phyloP scores from a whole-genome alignment of 2,113 vertebrate species.

The Alaudala cheleensis region DNA sequence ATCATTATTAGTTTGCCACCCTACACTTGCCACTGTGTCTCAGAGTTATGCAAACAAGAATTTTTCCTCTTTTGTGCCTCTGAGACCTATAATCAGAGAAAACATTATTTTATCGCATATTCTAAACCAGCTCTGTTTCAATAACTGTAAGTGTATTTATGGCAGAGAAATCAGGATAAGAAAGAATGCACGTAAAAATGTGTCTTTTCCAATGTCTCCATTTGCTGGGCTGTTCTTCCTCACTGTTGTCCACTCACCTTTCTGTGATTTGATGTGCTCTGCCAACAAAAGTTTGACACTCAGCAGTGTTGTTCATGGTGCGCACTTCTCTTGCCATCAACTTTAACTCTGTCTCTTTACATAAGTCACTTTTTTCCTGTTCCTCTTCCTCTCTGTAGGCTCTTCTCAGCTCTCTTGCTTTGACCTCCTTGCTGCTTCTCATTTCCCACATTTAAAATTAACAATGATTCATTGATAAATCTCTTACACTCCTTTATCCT shows the following conservation, averaged over 20 bases:
- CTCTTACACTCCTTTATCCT: background rate
- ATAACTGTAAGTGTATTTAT: background rate
- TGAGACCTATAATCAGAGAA: background rate
- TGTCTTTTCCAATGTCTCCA: background rate
- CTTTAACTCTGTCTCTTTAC: background rate
- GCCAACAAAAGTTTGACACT: background rate
- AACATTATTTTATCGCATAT: background rate
- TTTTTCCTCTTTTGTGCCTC: background rate
- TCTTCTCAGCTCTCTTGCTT: background rate
- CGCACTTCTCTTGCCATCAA: background rate
- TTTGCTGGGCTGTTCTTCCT: background rate
- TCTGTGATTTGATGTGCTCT: background rate
- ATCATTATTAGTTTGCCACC: background rate
- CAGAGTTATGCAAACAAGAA: background rate
- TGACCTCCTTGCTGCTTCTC: background rate
- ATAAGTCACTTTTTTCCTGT: background rate
- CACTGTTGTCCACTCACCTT: background rate
- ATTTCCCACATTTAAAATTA: conserved; percentile 1
- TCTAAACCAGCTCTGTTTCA: background rate
- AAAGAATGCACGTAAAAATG: background rate
- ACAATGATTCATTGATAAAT: conserved; percentile 7
- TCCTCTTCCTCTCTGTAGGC: background rate
- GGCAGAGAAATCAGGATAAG: background rate
- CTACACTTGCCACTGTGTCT: background rate
- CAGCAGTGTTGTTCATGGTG: background rate